Evolutionary conservation across 2,113 vertebrate species (phyloP).

Genomic region (Oryzias celebensis): DNA sequence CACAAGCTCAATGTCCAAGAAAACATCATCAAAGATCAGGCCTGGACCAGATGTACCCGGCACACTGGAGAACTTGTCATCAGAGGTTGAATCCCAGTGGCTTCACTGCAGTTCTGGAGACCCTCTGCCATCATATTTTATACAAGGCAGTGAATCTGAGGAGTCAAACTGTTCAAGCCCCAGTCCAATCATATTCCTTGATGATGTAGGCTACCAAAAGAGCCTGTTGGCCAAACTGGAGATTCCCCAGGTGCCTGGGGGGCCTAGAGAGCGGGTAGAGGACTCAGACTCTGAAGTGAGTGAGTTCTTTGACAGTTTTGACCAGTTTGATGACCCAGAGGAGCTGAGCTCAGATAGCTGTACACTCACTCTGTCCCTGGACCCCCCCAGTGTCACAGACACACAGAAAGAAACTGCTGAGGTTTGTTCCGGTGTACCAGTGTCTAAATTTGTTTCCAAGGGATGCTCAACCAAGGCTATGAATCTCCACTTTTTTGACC

Average conservation of each 20-base stretch:
- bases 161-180: constrained; percentile 96
- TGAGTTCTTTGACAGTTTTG: constrained; percentile 99
- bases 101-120: constrained; percentile 83
- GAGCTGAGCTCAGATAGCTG: constrained; percentile 65
- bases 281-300: constrained; percentile 98
- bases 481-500: constrained; percentile 93
- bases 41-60: constrained; percentile 73
- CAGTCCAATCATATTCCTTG: constrained; percentile 96
- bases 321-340: constrained; percentile 94
- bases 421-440: constrained; percentile 42
- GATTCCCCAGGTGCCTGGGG: constrained; percentile 90
- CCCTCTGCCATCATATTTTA: constrained; percentile 65
- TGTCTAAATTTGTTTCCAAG: constrained; percentile 66
- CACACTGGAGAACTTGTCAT: constrained; percentile 79
- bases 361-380: constrained; percentile 72
- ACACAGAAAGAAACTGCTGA: constrained; percentile 72
- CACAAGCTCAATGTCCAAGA: constrained; percentile 75
- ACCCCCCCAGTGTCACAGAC: constrained; percentile 60
- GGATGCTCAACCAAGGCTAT: constrained; percentile 78
- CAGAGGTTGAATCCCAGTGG: constrained; percentile 83
- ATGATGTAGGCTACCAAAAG: constrained; percentile 97
- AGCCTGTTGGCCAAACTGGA: constrained; percentile 93
- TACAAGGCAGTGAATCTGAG: constrained; percentile 87
- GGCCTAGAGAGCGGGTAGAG: constrained; percentile 89
- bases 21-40: constrained; percentile 70